Evolutionary conservation across 2,113 vertebrate genomes (phyloP), one percentile per base, ranked within the genome.

Genomic region (Pteronura brasiliensis): DNA sequence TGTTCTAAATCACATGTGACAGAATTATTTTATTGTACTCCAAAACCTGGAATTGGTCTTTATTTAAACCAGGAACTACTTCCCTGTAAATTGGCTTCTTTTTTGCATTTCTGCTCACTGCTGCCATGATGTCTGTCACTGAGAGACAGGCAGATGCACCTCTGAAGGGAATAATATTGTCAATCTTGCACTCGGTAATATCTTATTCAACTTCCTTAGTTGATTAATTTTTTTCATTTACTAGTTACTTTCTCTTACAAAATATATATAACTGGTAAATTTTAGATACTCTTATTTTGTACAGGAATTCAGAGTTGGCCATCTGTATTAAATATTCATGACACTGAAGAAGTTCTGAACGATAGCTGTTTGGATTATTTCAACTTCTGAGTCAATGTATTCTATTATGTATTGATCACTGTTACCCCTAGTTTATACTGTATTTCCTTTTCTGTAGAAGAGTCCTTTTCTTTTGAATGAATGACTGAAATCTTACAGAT

Each of bases 401-500:
- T 98, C 83, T 87, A 1, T 59, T 94, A 36, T 97, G 96, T 72
- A 93, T 77, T 97, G 74, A 89, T 88, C 17, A 81, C 47, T 61
- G 79, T 88, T 52, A 49, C 82, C 67, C 71, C 25, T 21, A 72
- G 61, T 89, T 82, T 65, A 72, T 95, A 57, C n/a, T n/a, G 65
- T 13, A 25, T 31, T 7, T 72, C 49, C 81, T 96, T 98, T 93
- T 97, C 63, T 47, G 36, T 31, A 88, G 85, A 92, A 86, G 44
- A 72, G 93, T 98, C 67, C 10, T 97, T 90, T 88, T 95, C 52
- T 96, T 91, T 23, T 11, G 72, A 95, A 55, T 94, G 14, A 98
- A 98, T 97, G 89, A 71, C 59, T 94, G 95, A 79, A 95, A 88
- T 97, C 88, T 96, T 98, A 91, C 8, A 96, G n/a, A 95, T 91